Conservation (phyloP, 2,113 vertebrate species). For the Atractosteus spatula region DNA sequence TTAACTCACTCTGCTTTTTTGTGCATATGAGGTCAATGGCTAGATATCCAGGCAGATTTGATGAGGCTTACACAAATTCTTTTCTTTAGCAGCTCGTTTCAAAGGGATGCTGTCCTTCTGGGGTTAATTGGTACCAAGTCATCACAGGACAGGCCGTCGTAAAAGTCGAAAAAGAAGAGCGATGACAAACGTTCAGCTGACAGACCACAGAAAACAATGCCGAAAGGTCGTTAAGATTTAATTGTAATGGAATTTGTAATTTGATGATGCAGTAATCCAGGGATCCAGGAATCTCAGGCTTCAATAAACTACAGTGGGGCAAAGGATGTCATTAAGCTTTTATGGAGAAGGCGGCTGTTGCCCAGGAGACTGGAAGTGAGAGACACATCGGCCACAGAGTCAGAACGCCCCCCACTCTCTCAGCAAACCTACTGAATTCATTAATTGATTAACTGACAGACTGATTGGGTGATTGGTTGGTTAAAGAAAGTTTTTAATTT, state of each 20-base stretch:
- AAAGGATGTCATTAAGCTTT: neutral
- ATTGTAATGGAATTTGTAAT: slow-evolving; percentile 5
- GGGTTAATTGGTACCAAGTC: neutral
- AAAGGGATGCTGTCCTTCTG: neutral
- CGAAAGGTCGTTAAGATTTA: neutral
- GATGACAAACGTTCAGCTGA: neutral
- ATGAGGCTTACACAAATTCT: too few relatives aligned
- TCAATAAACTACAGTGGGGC: neutral
- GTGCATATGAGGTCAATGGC: too few relatives aligned
- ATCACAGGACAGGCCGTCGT: neutral
- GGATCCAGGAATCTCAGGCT: neutral
- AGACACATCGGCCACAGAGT: neutral
- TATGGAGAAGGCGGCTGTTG: neutral
- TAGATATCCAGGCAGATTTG: too few relatives aligned
- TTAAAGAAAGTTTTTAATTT: too few relatives aligned
- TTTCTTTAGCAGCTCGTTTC: too few relatives aligned
- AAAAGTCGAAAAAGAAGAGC: neutral
- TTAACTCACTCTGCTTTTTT: too few relatives aligned
- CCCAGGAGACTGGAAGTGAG: neutral
- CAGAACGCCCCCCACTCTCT: neutral
- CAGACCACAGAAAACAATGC: neutral
- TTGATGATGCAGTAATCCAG: neutral
- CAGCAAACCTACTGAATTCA: too few relatives aligned
- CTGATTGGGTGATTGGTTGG: too few relatives aligned
- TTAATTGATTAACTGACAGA: too few relatives aligned